phyloP scores from a whole-genome alignment of 2,797 vertebrate species.

The Cossypha niveicapilla region DNA sequence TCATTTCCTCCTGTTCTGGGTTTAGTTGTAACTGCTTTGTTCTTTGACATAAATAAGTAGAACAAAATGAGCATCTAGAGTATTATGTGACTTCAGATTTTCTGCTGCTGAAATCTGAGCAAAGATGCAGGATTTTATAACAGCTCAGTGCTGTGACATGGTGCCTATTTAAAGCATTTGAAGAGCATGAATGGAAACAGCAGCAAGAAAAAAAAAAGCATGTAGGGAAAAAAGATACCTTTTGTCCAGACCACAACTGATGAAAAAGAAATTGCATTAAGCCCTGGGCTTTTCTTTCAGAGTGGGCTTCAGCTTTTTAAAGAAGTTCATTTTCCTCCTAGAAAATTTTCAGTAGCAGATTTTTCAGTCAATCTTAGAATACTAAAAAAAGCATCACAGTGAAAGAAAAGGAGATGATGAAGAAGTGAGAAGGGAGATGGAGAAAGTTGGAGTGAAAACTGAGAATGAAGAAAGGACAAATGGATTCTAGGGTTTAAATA shows the following conservation, averaged over 20 bases:
- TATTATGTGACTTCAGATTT: conserved; percentile 2
- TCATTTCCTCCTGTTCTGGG: neutral
- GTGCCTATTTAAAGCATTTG: neutral
- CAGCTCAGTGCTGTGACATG: neutral
- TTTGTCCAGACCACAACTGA: conserved; percentile 12
- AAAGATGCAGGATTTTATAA: neutral
- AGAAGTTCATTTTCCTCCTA: neutral
- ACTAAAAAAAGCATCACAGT: neutral
- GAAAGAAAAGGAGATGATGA: neutral
- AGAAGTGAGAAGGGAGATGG: neutral
- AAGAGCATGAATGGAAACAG: conserved; percentile 25
- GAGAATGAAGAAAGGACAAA: neutral
- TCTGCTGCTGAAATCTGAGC: conserved; percentile 34
- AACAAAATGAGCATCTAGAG: conserved; percentile 34
- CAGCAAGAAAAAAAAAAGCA: conserved; percentile 36
- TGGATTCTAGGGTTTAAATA: neutral
- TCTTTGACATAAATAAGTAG: conserved; percentile 2
- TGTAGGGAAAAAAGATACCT: neutral
- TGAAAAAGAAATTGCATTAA: conserved; percentile 48
- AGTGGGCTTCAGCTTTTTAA: neutral
- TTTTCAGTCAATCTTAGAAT: neutral
- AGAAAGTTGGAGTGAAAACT: neutral
- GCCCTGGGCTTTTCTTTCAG: conserved; percentile 14
- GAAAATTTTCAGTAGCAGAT: neutral
- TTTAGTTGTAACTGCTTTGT: neutral